Conservation (phyloP, 2,888 invertebrate genomes). For the Nomada ferruginata region DNA sequence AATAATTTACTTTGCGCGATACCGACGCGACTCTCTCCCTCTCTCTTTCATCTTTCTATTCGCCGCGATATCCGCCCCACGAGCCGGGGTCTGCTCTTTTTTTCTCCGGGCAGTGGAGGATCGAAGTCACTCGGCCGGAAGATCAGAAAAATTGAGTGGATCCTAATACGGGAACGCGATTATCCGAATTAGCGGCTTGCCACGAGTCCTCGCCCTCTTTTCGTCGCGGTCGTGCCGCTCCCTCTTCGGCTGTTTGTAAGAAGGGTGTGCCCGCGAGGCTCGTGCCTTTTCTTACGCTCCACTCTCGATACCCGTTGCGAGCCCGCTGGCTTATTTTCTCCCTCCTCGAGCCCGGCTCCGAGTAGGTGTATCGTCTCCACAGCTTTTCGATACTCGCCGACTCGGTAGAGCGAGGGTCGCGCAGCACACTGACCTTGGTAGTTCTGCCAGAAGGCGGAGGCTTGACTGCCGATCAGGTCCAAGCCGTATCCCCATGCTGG, state of each 20-base stretch:
- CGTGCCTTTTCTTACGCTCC: slow-evolving; percentile 44
- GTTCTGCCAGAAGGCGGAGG: slow-evolving; percentile 94
- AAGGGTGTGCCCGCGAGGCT: slow-evolving; percentile 43
- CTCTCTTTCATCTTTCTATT: slow-evolving; percentile 21
- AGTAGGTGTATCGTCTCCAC: background rate
- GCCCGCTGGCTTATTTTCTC: slow-evolving; percentile 17
- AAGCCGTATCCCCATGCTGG: slow-evolving; percentile 90
- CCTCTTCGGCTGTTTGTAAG: background rate
- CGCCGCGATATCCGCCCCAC: background rate
- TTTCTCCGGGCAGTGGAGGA: slow-evolving; percentile 71
- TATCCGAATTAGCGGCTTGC: slow-evolving; percentile 75
- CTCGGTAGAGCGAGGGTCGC: background rate
- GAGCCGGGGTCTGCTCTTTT: slow-evolving; percentile 36
- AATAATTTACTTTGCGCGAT: slow-evolving; percentile 80
- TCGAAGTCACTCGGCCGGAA: slow-evolving; percentile 77
- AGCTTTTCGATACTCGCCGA: background rate
- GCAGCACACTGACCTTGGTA: slow-evolving; percentile 91
- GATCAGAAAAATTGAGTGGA: slow-evolving; percentile 83
- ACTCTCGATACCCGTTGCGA: slow-evolving; percentile 30
- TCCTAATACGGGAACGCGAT: slow-evolving; percentile 82
- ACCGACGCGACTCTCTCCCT: slow-evolving; percentile 54
- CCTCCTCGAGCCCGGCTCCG: background rate
- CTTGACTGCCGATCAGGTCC: slow-evolving; percentile 93
- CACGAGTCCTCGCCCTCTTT: slow-evolving; percentile 57
- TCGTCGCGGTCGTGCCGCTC: slow-evolving; percentile 35